Evolutionary conservation across 2,888 invertebrate genomes (phyloP), one percentile per base, ranked within the genome.

Genomic region (Protophormia terraenovae): DNA sequence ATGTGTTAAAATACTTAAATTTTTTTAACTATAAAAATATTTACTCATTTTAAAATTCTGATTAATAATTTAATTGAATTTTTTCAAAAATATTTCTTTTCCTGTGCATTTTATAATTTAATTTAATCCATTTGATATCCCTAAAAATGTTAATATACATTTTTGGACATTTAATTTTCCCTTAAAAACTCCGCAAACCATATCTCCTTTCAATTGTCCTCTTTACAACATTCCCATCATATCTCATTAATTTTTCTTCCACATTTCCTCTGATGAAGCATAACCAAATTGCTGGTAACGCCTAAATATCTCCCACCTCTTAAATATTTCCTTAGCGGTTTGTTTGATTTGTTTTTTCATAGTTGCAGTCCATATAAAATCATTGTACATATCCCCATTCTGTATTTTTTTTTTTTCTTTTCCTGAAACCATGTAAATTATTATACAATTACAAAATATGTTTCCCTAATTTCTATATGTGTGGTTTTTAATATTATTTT

Each of bases 211-310:
- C n/a, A n/a, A 22, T 60, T 32, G 14, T 22, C 14, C 8, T 19
- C 19, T 6, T 47, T 16, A 19, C 7, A 1, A 19, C 19, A 41
- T 72, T 79, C 32, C 53, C 64, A 72, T 55, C 3, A 41, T 16
- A 66, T 0, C 19, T 55, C 55, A 72, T 72, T 66, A 72, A 66
- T 72, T 72, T 69, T 27, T 24, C 41, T 55, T 10, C 5, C 50
- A 50, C 50, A 78, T 47, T 60, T 35, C 2, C 8, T 38, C 16
- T 55, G 71, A 24, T 80, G 67, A 64, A 83, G 84, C 86, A 79
- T 82, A 86, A 87, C 86, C 73, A 85, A 87, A 84, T 86, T 87
- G 88, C 87, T 88, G 88, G 88, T 87, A 89, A 89, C 87, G 86
- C 88, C 87, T 76, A 10, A 7, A 41, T 8, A 8, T 22, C 45